phyloP scores from a whole-genome alignment of 2,888 invertebrate species.

The Dione juno region DNA sequence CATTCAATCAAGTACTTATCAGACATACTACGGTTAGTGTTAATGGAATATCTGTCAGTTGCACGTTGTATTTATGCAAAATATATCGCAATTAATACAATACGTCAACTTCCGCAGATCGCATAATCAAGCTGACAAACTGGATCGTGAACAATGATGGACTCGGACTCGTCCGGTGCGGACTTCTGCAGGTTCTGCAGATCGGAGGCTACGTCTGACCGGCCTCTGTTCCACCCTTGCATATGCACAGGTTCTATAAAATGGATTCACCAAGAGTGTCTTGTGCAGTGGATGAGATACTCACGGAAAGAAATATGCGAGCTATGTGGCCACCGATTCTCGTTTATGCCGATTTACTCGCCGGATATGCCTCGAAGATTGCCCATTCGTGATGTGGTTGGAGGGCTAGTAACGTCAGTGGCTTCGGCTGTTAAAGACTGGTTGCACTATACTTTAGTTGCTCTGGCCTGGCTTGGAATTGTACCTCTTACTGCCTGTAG shows the following conservation, averaged over 20 bases:
- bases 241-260: slow-evolving; percentile 99
- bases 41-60: slow-evolving; percentile 21
- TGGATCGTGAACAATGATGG: slow-evolving; percentile 78
- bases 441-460: slow-evolving; percentile 98
- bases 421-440: slow-evolving; percentile 97
- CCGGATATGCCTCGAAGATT: slow-evolving; percentile 99
- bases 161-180: slow-evolving; percentile 83
- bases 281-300: slow-evolving; percentile 99
- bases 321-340: slow-evolving; percentile 97
- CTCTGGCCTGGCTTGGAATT: slow-evolving; percentile 98
- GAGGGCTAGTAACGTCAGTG: slow-evolving; percentile 94
- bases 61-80: slow-evolving; percentile 24
- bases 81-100: slow-evolving; percentile 39
- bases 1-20: slow-evolving; percentile 13
- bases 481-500: slow-evolving; percentile 98
- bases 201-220: slow-evolving; percentile 95
- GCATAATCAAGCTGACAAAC: slow-evolving; percentile 69
- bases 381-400: slow-evolving; percentile 95
- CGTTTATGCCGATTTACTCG: slow-evolving; percentile 99
- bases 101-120: slow-evolving; percentile 65
- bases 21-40: slow-evolving; percentile 24
- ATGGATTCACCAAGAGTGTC: slow-evolving; percentile 99
- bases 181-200: slow-evolving; percentile 99
- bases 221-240: slow-evolving; percentile 98
- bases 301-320: slow-evolving; percentile 99